Percentiles rank a stretch among this genome's conserved stretches.
These are phyloP conservation scores for Neolamprologus variostigma DNA, from an alignment of 2,113 vertebrate genomes.

Conservation along the genomic window DNA sequence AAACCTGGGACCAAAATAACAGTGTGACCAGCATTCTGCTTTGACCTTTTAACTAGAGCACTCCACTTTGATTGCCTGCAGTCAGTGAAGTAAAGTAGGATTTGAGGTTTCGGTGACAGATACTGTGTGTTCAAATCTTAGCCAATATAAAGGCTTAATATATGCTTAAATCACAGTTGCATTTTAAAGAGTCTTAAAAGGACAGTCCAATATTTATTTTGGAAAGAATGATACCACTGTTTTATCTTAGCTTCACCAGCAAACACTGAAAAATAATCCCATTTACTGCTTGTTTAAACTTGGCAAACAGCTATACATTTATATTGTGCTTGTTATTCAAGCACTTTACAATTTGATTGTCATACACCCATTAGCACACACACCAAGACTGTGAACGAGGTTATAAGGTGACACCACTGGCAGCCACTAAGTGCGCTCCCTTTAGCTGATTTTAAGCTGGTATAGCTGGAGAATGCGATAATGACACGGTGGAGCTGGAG, in stretches of 20 bases:
- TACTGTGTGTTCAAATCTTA: not conserved
- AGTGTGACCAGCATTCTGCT: not conserved
- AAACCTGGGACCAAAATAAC: not conserved
- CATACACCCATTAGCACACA: not conserved
- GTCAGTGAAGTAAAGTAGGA: not conserved
- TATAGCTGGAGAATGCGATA: not conserved
- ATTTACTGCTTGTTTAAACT: not conserved
- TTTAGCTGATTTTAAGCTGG: not conserved
- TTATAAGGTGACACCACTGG: not conserved
- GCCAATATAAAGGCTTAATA: not conserved
- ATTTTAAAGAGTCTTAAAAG: not conserved
- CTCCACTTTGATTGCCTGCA: not conserved
- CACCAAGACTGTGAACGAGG: not conserved
- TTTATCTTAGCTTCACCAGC: not conserved
- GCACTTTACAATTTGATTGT: not conserved
- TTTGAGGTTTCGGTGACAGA: not conserved
- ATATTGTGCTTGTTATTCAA: not conserved
- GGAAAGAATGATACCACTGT: not conserved
- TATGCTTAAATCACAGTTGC: not conserved
- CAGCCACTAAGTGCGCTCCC: not conserved
- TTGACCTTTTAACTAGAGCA: not conserved
- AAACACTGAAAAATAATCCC: not conserved
- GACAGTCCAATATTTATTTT: not conserved
- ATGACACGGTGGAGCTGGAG: not conserved
- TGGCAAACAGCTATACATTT: not conserved